Evolutionary conservation across 2,888 invertebrate species (phyloP).

Genomic region (Nesidiocoris tenuis): DNA sequence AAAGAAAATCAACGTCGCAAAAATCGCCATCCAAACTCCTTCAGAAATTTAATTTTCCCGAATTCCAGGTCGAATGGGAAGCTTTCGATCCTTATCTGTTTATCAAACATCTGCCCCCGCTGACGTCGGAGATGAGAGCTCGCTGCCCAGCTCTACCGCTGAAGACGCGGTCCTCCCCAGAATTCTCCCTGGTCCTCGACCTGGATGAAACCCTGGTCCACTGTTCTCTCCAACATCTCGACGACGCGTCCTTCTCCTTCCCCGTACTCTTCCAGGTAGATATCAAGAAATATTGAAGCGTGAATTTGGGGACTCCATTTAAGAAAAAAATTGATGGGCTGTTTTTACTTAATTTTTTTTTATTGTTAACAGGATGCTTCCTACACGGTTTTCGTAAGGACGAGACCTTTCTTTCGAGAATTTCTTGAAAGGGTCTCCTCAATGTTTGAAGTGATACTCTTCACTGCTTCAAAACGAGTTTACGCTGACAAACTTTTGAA

Average conservation of each 20-base stretch:
- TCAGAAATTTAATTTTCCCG: too few relatives aligned
- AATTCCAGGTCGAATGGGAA: constrained; percentile 61
- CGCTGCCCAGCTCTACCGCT: constrained; percentile 81
- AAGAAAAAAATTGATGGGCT: too few relatives aligned
- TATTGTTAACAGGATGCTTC: constrained; percentile 54
- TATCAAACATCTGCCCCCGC: constrained; percentile 84
- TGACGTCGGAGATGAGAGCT: constrained; percentile 72
- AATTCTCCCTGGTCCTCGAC: constrained; percentile 74
- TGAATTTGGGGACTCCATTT: too few relatives aligned
- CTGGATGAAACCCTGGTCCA: constrained; percentile 95
- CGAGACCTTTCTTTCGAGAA: constrained; percentile 86
- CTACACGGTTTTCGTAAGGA: constrained; percentile 83
- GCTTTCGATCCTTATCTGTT: constrained; percentile 87
- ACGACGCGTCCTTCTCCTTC: constrained; percentile 90
- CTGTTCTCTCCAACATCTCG: constrained; percentile 86
- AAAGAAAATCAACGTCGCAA: too few relatives aligned
- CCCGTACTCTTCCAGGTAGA: constrained; percentile 83
- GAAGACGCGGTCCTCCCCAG: constrained; percentile 88
- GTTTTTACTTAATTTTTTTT: too few relatives aligned
- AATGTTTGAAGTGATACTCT: constrained; percentile 87
- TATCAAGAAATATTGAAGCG: too few relatives aligned
- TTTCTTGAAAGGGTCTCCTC: constrained; percentile 86
- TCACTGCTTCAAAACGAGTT: constrained; percentile 93
- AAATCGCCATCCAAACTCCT: too few relatives aligned
- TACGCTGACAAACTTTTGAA: constrained; percentile 93